phyloP scores from a whole-genome alignment of 2,797 vertebrate species.

The Diglossa cyanea region DNA sequence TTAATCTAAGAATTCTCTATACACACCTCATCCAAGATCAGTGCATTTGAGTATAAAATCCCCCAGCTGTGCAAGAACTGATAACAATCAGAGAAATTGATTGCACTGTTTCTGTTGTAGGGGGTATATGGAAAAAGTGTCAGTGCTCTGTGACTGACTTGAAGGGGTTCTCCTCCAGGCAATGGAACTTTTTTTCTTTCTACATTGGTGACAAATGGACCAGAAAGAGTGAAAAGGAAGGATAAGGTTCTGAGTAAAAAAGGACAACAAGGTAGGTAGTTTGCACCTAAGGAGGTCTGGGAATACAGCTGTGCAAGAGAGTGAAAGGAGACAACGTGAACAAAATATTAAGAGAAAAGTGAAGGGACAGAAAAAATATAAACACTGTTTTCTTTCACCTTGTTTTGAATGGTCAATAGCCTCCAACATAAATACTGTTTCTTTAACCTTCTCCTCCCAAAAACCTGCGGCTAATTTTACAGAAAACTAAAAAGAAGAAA shows the following conservation, averaged over 20 bases:
- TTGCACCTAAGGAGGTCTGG: not conserved
- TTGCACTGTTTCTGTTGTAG: not conserved
- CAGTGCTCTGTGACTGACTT: not conserved
- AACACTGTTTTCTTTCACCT: not conserved
- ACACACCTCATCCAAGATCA: not conserved
- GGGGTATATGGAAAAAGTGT: not conserved
- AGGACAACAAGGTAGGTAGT: not conserved
- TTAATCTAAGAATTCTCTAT: not conserved
- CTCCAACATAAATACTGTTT: not conserved
- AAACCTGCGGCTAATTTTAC: not conserved
- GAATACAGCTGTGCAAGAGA: not conserved
- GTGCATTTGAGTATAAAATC: not conserved
- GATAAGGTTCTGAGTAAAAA: not conserved
- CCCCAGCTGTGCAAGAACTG: not conserved
- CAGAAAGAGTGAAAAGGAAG: not conserved
- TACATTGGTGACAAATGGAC: not conserved
- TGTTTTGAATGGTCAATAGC: not conserved
- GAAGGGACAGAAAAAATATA: not conserved
- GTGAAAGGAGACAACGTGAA: not conserved
- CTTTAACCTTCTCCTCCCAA: not conserved
- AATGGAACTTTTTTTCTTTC: not conserved
- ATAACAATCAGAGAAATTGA: not conserved
- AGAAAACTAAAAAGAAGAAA: not conserved
- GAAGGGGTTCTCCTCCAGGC: not conserved
- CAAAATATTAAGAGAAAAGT: not conserved